Conservation (phyloP, 2,797 vertebrate genomes). For the Selene dorsalis region DNA sequence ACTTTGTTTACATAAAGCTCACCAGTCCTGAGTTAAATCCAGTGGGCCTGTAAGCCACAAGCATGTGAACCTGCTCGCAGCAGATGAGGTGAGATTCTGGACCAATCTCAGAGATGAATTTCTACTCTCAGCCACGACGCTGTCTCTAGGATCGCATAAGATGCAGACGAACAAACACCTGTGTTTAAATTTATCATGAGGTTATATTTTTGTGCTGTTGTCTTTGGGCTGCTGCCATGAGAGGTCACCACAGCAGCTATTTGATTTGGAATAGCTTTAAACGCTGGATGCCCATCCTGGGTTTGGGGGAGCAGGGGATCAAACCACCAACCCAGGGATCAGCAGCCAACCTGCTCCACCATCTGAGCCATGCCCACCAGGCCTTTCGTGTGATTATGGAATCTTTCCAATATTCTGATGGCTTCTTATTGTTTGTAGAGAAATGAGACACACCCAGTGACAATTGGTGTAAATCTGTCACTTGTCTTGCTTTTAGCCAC, state of each 20-base stretch:
- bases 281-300: neutral
- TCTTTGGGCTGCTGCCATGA: neutral
- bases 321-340: neutral
- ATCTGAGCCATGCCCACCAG: neutral
- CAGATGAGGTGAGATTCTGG: constrained; percentile 1
- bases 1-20: constrained; percentile 24
- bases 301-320: neutral
- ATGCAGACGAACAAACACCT: neutral
- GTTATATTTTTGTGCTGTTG: neutral
- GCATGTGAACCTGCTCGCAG: constrained; percentile 26
- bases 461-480: neutral
- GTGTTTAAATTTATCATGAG: neutral
- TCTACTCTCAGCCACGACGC: neutral
- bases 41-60: constrained; percentile 10
- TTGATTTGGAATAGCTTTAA: neutral
- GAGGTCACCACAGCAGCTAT: neutral
- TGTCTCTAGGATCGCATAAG: neutral
- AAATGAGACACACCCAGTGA: neutral
- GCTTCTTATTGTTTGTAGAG: neutral
- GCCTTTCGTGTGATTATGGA: neutral
- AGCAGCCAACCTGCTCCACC: neutral
- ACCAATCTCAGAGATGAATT: constrained; percentile 2
- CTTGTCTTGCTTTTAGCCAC: neutral
- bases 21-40: constrained; percentile 27
- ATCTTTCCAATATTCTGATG: neutral